Evolutionary conservation across 2,888 invertebrate genomes (phyloP), one percentile per base, ranked within the genome.

Genomic region (Perizoma affinitatum): DNA sequence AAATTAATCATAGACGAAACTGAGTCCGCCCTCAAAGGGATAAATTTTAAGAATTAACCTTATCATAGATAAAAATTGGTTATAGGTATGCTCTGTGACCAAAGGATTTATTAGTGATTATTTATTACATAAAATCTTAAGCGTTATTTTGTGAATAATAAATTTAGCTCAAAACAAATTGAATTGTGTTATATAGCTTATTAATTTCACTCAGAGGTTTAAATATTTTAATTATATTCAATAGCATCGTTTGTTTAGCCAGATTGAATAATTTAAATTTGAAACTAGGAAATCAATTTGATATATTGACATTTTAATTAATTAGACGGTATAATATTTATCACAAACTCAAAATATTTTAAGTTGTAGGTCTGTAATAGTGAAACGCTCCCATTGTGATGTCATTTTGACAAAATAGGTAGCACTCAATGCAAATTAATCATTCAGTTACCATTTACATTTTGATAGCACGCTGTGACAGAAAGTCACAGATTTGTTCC

Each of bases 191-290:
- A 22, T 22, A 22, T 22, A 22, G 22, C 22, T 22, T 22, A 22
- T 43, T 43, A 11, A 11, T 9, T 11, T 44, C 6, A 58, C 38
- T 61, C 67, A 58, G 40, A 54, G 35, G 47, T 54, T 43, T 60
- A 65, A 65, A 63, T 73, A 70, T 74, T 69, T 51, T 59, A 67
- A 65, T 66, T 10, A 5, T 55, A 66, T 72, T 58, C 63, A 69
- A 69, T 67, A 68, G 56, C 58, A 65, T 71, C 50, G 59, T 62
- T 62, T 58, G 65, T 63, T 67, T 42, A 54, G 57, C 54, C 58
- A 56, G 46, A 58, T 65, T 66, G 61, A 52, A 55, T 52, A 58
- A 71, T 71, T 69, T 61, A 61, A 61, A 70, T 63, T 55, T 46
- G 48, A 56, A 61, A 57, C 61, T 49, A 67, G 58, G 48, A 57